Evolutionary conservation across 2,113 vertebrate species (phyloP).

Genomic region (Antigone vipio): DNA sequence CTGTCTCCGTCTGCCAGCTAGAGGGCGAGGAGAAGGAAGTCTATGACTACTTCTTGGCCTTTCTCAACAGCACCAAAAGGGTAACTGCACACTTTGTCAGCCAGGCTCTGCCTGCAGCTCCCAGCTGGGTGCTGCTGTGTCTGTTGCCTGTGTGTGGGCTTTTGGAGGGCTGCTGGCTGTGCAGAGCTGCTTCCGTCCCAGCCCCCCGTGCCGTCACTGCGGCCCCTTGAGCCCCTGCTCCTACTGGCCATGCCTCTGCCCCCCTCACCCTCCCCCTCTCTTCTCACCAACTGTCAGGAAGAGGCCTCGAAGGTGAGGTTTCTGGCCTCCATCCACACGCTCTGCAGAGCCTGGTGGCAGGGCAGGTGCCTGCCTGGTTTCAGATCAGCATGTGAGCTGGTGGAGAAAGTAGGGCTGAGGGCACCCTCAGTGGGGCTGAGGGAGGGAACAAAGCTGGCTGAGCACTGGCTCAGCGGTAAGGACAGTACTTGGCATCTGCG

Average conservation of each 20-base stretch:
- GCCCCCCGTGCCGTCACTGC: neutral
- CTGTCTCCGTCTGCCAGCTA: too few relatives aligned
- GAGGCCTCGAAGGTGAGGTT: neutral
- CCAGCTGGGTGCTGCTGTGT: neutral
- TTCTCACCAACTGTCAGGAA: neutral
- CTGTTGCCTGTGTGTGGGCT: neutral
- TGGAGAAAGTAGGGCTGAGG: neutral
- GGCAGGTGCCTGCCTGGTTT: neutral
- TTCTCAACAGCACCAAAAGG: neutral
- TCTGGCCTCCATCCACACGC: neutral
- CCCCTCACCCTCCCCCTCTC: neutral
- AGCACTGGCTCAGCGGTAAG: too few relatives aligned
- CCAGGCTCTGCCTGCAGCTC: neutral
- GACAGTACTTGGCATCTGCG: neutral
- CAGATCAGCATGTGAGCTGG: accelerated
- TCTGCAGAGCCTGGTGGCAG: neutral
- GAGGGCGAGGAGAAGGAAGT: neutral
- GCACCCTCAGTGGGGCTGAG: neutral
- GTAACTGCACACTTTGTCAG: neutral
- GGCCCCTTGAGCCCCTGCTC: neutral
- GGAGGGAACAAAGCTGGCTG: neutral
- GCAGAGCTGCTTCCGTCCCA: neutral
- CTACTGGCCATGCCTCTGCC: neutral
- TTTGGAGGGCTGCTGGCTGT: neutral
- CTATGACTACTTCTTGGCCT: neutral